phyloP scores from a whole-genome alignment of 2,888 invertebrate species.

The Latrodectus elegans region DNA sequence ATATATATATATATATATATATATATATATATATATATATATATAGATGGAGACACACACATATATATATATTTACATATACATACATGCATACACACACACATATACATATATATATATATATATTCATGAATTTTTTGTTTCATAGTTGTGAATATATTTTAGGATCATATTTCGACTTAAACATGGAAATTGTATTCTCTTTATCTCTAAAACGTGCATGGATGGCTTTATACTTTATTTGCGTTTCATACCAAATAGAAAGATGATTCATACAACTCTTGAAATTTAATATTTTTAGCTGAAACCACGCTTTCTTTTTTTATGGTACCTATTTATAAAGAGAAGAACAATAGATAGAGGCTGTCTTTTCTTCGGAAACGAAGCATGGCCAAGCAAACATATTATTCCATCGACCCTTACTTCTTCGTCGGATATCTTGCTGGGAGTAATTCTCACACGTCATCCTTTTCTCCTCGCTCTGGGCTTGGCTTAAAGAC shows the following conservation, averaged over 20 bases:
- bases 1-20: not conserved
- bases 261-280: no score
- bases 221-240: no score
- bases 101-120: not conserved
- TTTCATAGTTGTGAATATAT: no score
- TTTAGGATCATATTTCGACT: no score
- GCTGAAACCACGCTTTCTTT: not conserved
- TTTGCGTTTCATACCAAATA: no score
- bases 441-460: conserved; percentile 27
- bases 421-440: conserved; percentile 1
- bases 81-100: not conserved
- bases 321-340: not conserved
- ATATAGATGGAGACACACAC: no score
- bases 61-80: not conserved
- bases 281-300: not conserved
- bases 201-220: no score
- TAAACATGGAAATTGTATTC: no score
- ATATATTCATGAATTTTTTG: not conserved
- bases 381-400: not conserved
- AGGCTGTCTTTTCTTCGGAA: not conserved
- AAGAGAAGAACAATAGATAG: not conserved
- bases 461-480: conserved; percentile 11
- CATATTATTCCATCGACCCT: not conserved
- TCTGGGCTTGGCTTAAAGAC: conserved; percentile 38
- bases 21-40: not conserved